Percentiles rank a stretch among this genome's conserved stretches.
These are phyloP conservation scores for Gallinago jamesoni DNA, from an alignment of 2,113 vertebrate species.

Conservation along the genomic window DNA sequence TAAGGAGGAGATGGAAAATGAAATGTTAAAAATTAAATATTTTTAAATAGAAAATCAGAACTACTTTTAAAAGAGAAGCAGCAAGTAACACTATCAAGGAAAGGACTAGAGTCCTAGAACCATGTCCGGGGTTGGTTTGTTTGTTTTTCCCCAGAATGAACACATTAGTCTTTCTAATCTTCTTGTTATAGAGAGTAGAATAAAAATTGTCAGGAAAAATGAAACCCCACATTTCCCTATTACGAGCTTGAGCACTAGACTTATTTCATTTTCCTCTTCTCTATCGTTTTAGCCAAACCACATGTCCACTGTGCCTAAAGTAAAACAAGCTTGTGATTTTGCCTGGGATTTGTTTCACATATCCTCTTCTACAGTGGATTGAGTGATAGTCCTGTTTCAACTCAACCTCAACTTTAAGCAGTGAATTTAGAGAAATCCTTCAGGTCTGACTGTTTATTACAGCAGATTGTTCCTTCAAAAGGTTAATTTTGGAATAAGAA, in stretches of 20 bases:
- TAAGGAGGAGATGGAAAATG: not conserved
- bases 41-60: not conserved
- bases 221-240: fast-evolving
- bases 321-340: not conserved
- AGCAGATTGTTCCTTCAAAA: not conserved
- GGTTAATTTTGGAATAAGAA: not conserved
- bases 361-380: not conserved
- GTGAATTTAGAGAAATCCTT: not conserved
- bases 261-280: not conserved
- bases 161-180: not conserved
- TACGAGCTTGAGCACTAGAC: not conserved
- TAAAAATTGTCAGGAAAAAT: not conserved
- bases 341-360: not conserved
- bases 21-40: not conserved
- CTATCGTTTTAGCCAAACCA: not conserved
- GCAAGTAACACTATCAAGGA: not conserved
- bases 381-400: not conserved
- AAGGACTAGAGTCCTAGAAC: not conserved
- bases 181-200: not conserved
- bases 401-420: fast-evolving
- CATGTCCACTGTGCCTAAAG: not conserved
- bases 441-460: fast-evolving
- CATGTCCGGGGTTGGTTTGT: fast-evolving
- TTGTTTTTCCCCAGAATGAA: not conserved
- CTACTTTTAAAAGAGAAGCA: not conserved